These are phyloP conservation scores for Centruroides sculpturatus DNA, from an alignment of 1,140 invertebrate species.

Conservation along the genomic window DNA sequence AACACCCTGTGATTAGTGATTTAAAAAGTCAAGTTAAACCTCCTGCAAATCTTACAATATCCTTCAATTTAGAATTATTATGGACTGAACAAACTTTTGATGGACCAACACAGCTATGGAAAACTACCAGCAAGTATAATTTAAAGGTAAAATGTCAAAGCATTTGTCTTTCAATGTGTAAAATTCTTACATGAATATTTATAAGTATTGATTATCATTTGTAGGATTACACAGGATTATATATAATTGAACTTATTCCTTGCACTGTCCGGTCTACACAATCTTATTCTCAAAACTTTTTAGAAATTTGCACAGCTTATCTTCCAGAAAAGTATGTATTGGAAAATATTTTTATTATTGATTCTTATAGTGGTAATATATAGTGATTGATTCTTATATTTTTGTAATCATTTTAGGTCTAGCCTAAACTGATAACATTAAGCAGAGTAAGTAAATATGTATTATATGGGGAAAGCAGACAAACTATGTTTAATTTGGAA, in stretches of 20 bases:
- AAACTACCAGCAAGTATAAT: slow-evolving; percentile 31
- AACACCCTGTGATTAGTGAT: slow-evolving; percentile 24
- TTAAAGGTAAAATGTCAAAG: slow-evolving; percentile 1
- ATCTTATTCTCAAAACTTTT: slow-evolving; percentile 19
- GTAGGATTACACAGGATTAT: slow-evolving; percentile 33
- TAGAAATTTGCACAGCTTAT: slow-evolving; percentile 27
- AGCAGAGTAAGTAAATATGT: no score
- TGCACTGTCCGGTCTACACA: slow-evolving; percentile 29
- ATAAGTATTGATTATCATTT: not conserved
- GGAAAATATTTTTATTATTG: not conserved
- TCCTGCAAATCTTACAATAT: slow-evolving; percentile 23
- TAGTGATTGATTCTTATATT: no score
- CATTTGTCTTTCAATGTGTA: not conserved
- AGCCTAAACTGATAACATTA: no score
- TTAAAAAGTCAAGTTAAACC: slow-evolving; percentile 24
- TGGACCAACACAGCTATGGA: slow-evolving; percentile 34
- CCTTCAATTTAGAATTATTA: slow-evolving; percentile 30
- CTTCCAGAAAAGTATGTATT: slow-evolving; percentile 21
- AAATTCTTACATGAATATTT: no score
- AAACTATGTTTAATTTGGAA: no score
- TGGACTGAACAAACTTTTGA: slow-evolving; percentile 35
- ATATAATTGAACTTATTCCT: slow-evolving; percentile 31
- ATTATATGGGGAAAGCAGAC: no score
- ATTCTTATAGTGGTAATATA: no score
- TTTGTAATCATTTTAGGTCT: no score